Evolutionary conservation across 2,888 invertebrate genomes (phyloP), one percentile per base, ranked within the genome.

Genomic region (Philopedon plagiatum): DNA sequence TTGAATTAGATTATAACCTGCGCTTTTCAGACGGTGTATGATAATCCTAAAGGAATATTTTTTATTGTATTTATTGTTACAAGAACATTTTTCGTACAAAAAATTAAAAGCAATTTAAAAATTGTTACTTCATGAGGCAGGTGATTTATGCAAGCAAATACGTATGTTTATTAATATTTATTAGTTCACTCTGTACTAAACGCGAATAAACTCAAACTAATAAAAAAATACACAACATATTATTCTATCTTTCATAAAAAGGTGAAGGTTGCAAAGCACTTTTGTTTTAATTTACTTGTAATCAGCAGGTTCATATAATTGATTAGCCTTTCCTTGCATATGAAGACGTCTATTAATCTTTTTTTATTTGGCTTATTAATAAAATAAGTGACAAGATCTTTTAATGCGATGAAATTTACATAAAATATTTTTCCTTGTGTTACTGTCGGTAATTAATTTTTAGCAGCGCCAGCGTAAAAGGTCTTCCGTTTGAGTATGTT

Each of bases 181-280:
- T 23, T 19, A 21, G 21, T 19, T 11, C 39, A 32, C 46, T 18
- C 32, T 39, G 58, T 58, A 58, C 23, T n/a, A 39, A 58, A 58
- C 13, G 39, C 21, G 21, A 58, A 58, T 56, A 56, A 39, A 51
- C 26, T 51, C 37, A 37, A 37, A 34, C 49, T 9, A 4, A 49
- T 66, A 49, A 58, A 66, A 66, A 58, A 66, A 46, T 49, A 32
- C n/a, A 18, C 9, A 56, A 56, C 54, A 57, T 26, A 26, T 13
- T 58, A 34, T 58, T 58, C 49, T 58, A 68, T 61, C 61, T 60
- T 54, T 56, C 56, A 62, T 32, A 51, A 29, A 69, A 69, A 69
- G 69, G 69, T 69, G 69, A 69, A 69, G 69, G 69, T 56, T 62
- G 37, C 32, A 37, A 56, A 56, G 39, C 56, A 56, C 57, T 44